Evolutionary conservation across 1,140 invertebrate species (phyloP), one percentile per base, ranked within the genome.

Genomic region (Halictus rubicundus): DNA sequence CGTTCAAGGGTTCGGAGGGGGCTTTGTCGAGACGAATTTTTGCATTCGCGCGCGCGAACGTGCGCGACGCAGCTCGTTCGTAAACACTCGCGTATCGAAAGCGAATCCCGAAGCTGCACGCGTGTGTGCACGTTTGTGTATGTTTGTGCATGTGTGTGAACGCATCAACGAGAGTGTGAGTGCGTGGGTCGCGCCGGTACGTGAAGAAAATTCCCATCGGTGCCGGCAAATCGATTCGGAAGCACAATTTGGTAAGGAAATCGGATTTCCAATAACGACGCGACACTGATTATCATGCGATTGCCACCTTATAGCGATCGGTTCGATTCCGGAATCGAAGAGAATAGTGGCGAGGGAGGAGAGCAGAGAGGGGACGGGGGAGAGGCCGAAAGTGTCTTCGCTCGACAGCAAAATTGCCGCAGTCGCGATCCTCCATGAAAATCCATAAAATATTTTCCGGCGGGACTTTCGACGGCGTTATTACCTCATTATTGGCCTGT

Each of bases 221-320:
- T 71, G 39, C n/a, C 42, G 75, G 52, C 74, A 71, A 84, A 85
- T 85, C 84, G 83, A 85, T 84, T 85, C 74, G 66, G 59, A 52
- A 60, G 78, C 64, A 78, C 83, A 82, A 85, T 85, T 85, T 78
- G 84, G 83, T 79, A 84, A 81, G 83, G 84, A 85, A 81, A 85
- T 85, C 82, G 84, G 79, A 85, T 85, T 85, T 84, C 83, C 84
- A 85, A 85, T 85, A 85, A 82, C 84, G 82, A 84, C 63, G 78
- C 82, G 82, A 85, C 84, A 68, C 84, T 84, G 82, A 85, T 85
- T 85, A 85, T 84, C 79, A 84, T 82, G 78, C 84, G 84, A 85
- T 81, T 85, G 79, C 79, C 84, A 85, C 82, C 84, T 85, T 78
- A 75, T 69, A 73, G 78, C 65, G 65, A 25, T 60, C 72, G 59